These are phyloP conservation scores for Typhlomys cinereus DNA, from an alignment of 2,113 vertebrate species.

Conservation along the genomic window DNA sequence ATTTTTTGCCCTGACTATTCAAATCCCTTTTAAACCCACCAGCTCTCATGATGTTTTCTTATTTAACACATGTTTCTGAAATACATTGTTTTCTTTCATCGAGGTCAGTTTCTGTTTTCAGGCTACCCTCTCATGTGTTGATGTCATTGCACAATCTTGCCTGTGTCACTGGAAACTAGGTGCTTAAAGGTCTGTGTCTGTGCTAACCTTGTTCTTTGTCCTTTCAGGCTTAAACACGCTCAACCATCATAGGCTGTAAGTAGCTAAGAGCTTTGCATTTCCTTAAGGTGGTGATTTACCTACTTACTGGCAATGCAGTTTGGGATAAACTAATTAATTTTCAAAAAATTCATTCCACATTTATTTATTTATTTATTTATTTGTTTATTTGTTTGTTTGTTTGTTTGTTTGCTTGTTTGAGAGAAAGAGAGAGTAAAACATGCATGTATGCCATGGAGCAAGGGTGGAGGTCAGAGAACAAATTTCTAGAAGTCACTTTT, in stretches of 20 bases:
- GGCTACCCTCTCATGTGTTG: neutral
- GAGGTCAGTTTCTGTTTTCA: neutral
- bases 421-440: too few relatives aligned
- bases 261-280: neutral
- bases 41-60: neutral
- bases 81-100: neutral
- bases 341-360: neutral
- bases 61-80: neutral
- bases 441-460: too few relatives aligned
- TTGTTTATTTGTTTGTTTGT: too few relatives aligned
- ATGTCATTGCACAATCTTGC: neutral
- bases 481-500: too few relatives aligned
- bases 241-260: accelerated
- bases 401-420: too few relatives aligned
- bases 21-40: neutral
- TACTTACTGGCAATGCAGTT: neutral
- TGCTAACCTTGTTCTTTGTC: accelerated
- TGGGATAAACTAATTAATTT: neutral
- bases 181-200: neutral
- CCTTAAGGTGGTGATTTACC: neutral
- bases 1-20: neutral
- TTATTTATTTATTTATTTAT: too few relatives aligned
- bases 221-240: neutral
- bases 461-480: too few relatives aligned
- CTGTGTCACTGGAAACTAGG: too few relatives aligned